Base-by-base conservation (phyloP, 2,888 invertebrate genomes). In the Pandemis heparana region DNA sequence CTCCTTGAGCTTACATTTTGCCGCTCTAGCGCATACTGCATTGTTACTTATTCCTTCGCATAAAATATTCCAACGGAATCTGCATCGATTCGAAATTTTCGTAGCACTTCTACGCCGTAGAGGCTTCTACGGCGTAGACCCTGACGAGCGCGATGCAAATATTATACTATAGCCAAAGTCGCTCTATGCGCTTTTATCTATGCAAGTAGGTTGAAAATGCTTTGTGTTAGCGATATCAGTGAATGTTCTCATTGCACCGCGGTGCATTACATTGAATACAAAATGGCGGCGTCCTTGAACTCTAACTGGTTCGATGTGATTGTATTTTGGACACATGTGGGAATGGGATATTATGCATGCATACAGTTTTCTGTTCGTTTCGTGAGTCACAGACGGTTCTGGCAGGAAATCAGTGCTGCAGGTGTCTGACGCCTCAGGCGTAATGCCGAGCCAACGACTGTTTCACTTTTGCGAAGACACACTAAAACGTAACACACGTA, bases 21-120 rank as follows among this genome's bases (percentile, higher is more conserved):
- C 23, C 23, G 56, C 16, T 18, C 53, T 14, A 14, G 9, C 9
- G 23, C 23, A 56, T 23, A 12, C 56, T 23, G 56, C 56, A 56
- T 23, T 56, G 56, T 56, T 56, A 12, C 23, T 56, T 18, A 53
- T 56, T 3, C 3, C 56, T 12, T 56, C 5, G 12, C 23, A 41
- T 16, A 41, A 39, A 18, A 68, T 63, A 23, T 23, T 39, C 56
- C 39, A 48, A 48, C 41, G 41, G 9, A 62, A 18, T 32, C 16
- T 43, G 48, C 46, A n/a, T 46, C 63, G 46, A 46, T 63, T 64
- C 59, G 64, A 69, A 67, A 59, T 53, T 32, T 16, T 32, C 74
- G 74, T 74, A 74, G 74, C 74, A 70, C 74, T 65, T 70, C 74
- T 74, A 74, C 74, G 65, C 51, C 74, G 74, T 74, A 74, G 74